These are phyloP conservation scores for Microctenopoma steveboyesi DNA, from an alignment of 2,797 vertebrate species.

Conservation along the genomic window DNA sequence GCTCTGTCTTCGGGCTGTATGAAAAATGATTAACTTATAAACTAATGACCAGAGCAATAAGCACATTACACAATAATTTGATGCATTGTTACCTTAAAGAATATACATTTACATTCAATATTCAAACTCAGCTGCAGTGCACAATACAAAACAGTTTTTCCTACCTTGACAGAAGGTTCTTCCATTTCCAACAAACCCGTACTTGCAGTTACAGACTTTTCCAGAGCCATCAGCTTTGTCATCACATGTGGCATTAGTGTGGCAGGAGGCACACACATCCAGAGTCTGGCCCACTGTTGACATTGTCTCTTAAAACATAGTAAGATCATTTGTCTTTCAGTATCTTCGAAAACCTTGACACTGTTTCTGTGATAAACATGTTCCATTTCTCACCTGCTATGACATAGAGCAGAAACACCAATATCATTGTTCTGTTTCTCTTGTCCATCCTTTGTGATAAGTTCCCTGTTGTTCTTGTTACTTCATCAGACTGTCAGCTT, in stretches of 20 bases:
- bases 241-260: slow-evolving; percentile 88
- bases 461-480: slow-evolving; percentile 17
- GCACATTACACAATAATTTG: background rate
- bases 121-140: background rate
- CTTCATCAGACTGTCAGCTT: slow-evolving; percentile 29
- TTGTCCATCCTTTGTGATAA: slow-evolving; percentile 49
- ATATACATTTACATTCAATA: background rate
- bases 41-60: background rate
- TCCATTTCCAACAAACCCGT: slow-evolving; percentile 94
- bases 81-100: background rate
- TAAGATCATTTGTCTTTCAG: background rate
- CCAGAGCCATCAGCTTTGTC: slow-evolving; percentile 82
- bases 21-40: too few species aligned
- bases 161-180: slow-evolving; percentile 89
- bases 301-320: slow-evolving; percentile 25
- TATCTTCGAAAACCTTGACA: background rate
- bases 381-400: slow-evolving; percentile 67
- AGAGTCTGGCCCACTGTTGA: slow-evolving; percentile 28
- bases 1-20: too few species aligned
- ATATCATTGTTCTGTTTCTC: slow-evolving; percentile 19
- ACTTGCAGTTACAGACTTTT: slow-evolving; percentile 92
- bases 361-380: background rate
- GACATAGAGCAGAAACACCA: slow-evolving; percentile 58
- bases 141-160: background rate
- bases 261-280: slow-evolving; percentile 89